These are phyloP conservation scores for Rotaria magnacalcarata DNA, from an alignment of 2,888 invertebrate species.

Conservation along the genomic window DNA sequence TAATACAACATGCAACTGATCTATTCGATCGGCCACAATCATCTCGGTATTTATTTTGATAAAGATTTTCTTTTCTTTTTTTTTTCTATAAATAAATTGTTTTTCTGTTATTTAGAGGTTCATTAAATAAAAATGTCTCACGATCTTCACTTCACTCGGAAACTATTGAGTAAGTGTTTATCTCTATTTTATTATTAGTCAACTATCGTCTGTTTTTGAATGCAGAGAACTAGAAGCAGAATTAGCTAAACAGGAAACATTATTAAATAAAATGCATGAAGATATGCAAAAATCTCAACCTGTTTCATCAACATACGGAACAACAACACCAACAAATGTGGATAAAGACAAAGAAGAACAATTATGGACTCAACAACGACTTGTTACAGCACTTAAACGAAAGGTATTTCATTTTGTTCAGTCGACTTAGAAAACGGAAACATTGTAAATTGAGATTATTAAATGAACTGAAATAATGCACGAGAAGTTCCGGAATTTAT, in stretches of 20 bases:
- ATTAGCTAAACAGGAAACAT: constrained; percentile 21
- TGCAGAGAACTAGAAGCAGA: constrained; percentile 3
- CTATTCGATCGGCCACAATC: background rate
- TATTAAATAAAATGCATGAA: constrained; percentile 28
- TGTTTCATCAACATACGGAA: background rate
- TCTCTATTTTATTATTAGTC: too few relatives aligned
- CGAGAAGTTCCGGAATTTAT: too few relatives aligned
- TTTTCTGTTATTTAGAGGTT: background rate
- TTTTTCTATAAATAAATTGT: background rate
- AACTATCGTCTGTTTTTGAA: background rate
- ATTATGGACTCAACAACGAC: constrained; percentile 41
- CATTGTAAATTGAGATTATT: too few relatives aligned
- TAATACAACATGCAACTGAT: constrained; percentile 19
- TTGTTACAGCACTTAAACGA: constrained; percentile 44
- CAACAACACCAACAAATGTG: constrained; percentile 31
- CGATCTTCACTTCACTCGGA: constrained; percentile 6
- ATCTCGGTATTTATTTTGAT: background rate
- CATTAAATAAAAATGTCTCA: constrained; percentile 19
- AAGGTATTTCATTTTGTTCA: constrained; percentile 24
- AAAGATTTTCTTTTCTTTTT: too few relatives aligned
- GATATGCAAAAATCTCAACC: constrained; percentile 35
- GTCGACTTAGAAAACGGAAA: too few relatives aligned
- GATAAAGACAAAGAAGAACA: constrained; percentile 40
- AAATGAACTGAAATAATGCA: too few relatives aligned
- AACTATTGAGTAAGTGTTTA: background rate